Percentiles rank a stretch among this genome's conserved stretches.
Conservation (phyloP, 2,113 vertebrate genomes). For the Sylvietta virens region DNA sequence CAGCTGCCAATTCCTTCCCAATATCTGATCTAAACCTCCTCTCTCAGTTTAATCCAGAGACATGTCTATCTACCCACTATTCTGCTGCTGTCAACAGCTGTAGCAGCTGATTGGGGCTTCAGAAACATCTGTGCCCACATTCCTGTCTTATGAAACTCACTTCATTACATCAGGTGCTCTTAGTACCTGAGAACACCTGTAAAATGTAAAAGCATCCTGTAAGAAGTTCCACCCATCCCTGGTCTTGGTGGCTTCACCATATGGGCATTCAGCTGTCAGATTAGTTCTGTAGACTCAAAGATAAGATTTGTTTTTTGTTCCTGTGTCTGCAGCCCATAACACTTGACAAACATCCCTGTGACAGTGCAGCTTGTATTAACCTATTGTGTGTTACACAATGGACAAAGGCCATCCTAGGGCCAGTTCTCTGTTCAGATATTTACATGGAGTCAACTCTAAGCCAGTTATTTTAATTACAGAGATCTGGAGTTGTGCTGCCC, state of each 20-base stretch:
- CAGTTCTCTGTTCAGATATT: background rate
- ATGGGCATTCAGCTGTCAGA: background rate
- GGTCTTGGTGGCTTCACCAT: background rate
- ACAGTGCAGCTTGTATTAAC: background rate
- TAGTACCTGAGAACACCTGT: background rate
- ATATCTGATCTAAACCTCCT: background rate
- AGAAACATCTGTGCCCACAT: background rate
- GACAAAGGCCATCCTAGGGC: background rate
- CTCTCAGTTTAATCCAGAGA: background rate
- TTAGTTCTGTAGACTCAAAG: background rate
- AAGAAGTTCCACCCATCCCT: background rate
- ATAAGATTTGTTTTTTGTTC: background rate
- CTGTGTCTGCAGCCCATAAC: background rate
- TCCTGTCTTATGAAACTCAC: background rate
- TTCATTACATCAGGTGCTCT: background rate
- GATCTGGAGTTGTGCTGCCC: background rate
- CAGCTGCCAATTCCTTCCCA: background rate
- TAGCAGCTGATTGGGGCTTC: background rate
- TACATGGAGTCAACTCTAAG: background rate
- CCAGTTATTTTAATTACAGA: background rate
- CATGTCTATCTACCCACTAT: background rate
- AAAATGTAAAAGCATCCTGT: background rate
- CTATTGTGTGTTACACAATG: background rate
- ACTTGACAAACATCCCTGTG: background rate
- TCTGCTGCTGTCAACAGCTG: background rate